Base-by-base conservation (phyloP, 1,140 invertebrate genomes). In the Proales similis region DNA sequence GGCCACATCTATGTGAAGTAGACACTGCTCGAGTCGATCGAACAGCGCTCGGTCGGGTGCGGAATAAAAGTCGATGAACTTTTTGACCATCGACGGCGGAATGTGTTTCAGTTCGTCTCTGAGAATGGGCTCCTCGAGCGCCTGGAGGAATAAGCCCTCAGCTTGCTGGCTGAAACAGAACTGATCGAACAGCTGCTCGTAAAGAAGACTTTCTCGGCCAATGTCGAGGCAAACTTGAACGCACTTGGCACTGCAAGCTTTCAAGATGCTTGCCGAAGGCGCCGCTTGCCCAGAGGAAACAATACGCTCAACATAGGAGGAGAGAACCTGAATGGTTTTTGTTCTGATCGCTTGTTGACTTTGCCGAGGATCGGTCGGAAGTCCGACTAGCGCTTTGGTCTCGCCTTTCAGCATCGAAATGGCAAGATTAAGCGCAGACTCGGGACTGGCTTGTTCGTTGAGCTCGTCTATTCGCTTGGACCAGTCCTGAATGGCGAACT, bases 401-500 rank as follows among this genome's bases (percentile, higher is more conserved):
- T 81, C 81, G 43, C 84, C 83, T 65, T 83, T 78, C 66, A 84
- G 84, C 69, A 86, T 83, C 3, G 83, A 81, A 48, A 83, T 73
- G 33, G 82, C 82, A 24, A 86, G 70, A 5, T 79, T 74, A 14
- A 86, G 70, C 3, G 84, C 84, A 70, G 84, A 82, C 14, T 77
- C 73, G 68, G 78, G 83, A 48, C 80, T 75, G 62, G 78, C 79
- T 76, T 83, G 69, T 60, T 78, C 78, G 62, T 74, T 69, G 26
- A 76, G 61, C 14, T 74, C 70, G 61, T 75, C 74, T 65, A 79
- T 78, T 71, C 80, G 71, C 70, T 75, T 84, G 67, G 82, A 82
- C 88, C 90, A 87, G 9, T 84, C 82, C 69, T 90, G 76, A 67
- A 94, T 80, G 61, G 83, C 84, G 48, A 90, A 81, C 11, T 85